Evolutionary conservation across 2,888 invertebrate species (phyloP), one percentile per base, ranked within the genome.

Genomic region (Nomada flava): DNA sequence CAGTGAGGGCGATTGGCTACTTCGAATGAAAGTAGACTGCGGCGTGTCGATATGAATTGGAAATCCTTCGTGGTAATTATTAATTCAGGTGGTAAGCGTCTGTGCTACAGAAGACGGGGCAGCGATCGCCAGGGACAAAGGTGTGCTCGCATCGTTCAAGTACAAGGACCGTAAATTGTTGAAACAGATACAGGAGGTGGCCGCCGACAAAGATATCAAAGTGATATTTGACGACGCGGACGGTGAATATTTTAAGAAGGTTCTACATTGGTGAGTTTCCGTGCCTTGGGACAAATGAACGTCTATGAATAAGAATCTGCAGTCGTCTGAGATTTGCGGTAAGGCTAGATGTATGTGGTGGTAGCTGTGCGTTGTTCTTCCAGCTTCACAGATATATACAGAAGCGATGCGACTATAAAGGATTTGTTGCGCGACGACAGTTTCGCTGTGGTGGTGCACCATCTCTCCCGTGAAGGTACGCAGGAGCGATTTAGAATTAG

Each of bases 181-280:
- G 29, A 94, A 95, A 79, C 94, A 95, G 88, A 95, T 96, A 20
- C 93, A 95, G 74, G 95, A 95, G 78, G 92, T 95, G 52, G 96
- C 96, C 0, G 94, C 94, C 1, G 95, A 95, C 15, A 94, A 95
- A 89, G 95, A 96, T n/a, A 96, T 95, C 0, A 94, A 95, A 89
- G 93, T 95, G n/a, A 95, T 96, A 13, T 95, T 96, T 89, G 96
- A 96, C 91, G 95, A 95, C 20, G 95, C 95, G 23, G 96, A 96
- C 52, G 96, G 96, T 26, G 94, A 95, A 70, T 93, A 95, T 82
- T 95, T 96, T 82, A 94, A 95, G 81, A 94, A 94, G 75, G 94
- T 95, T 50, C 91, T 95, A 23, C 94, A 94, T 89, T 95, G 96
- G 96, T 96, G 26, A 82, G 80, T 82, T 13, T 59, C 1, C 4